These are phyloP conservation scores for Trematomus loennbergii DNA, from an alignment of 2,113 vertebrate species.

Conservation along the genomic window DNA sequence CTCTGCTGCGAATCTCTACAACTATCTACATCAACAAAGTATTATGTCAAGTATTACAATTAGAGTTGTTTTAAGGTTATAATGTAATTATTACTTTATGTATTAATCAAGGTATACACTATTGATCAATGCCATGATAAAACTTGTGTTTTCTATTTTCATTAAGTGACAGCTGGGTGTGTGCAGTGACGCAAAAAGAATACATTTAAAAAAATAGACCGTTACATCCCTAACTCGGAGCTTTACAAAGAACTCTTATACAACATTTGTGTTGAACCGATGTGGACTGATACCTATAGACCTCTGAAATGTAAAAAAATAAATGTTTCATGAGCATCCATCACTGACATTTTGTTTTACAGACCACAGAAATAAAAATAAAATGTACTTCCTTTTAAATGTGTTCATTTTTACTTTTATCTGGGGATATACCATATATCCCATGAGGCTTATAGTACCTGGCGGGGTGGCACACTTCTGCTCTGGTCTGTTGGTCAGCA, in stretches of 20 bases:
- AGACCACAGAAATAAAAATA: neutral
- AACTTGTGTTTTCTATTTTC: neutral
- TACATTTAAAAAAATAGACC: neutral
- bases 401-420: neutral
- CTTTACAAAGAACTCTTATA: neutral
- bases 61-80: neutral
- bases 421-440: neutral
- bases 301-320: too few species aligned
- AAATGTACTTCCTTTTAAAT: neutral
- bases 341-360: neutral
- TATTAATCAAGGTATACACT: neutral
- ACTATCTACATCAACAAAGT: constrained; percentile 10
- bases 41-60: neutral
- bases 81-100: neutral
- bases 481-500: constrained; percentile 50
- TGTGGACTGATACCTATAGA: constrained; percentile 1
- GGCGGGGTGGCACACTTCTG: constrained; percentile 38
- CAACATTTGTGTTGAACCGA: neutral
- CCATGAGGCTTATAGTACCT: neutral
- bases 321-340: neutral
- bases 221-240: neutral
- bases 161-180: too few species aligned
- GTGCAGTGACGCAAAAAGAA: neutral
- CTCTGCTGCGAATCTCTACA: constrained; percentile 35
- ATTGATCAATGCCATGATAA: neutral